These are phyloP conservation scores for Limnephilus lunatus DNA, from an alignment of 2,888 invertebrate species.

Conservation along the genomic window DNA sequence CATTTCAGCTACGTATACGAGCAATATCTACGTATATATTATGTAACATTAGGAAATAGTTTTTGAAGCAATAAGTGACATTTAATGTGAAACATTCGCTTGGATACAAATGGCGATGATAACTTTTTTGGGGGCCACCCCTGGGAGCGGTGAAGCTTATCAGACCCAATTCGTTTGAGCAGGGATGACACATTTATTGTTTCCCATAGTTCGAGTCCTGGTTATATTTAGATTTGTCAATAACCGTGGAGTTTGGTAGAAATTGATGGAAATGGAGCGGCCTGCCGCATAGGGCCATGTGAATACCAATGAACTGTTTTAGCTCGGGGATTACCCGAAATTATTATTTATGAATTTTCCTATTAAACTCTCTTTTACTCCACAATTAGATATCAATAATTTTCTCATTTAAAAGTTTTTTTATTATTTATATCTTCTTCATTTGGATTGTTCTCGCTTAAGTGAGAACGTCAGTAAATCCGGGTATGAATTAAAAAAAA, in stretches of 20 bases:
- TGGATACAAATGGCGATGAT: conserved; percentile 22
- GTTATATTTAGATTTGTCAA: conserved; percentile 49
- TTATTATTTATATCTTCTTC: too few species aligned
- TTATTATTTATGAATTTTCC: background rate
- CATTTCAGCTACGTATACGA: background rate
- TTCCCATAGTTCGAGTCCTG: conserved; percentile 52
- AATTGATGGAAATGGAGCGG: background rate
- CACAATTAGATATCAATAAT: too few species aligned
- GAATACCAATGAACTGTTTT: conserved; percentile 14
- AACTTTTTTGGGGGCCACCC: conserved; percentile 6
- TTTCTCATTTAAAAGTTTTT: too few species aligned
- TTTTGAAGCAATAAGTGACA: background rate
- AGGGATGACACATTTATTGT: conserved; percentile 65
- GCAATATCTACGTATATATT: too few species aligned
- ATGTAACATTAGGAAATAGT: background rate
- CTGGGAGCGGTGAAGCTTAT: conserved; percentile 17
- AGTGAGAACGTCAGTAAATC: too few species aligned
- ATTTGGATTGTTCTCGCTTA: too few species aligned
- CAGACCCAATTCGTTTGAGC: conserved; percentile 51
- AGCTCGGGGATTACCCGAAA: background rate
- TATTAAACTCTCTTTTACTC: background rate
- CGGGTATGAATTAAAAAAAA: too few species aligned
- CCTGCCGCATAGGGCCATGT: background rate
- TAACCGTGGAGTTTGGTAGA: conserved; percentile 38
- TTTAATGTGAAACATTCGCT: background rate